Base-by-base conservation (phyloP, 2,888 invertebrate genomes). In the Dynastes tityus region DNA sequence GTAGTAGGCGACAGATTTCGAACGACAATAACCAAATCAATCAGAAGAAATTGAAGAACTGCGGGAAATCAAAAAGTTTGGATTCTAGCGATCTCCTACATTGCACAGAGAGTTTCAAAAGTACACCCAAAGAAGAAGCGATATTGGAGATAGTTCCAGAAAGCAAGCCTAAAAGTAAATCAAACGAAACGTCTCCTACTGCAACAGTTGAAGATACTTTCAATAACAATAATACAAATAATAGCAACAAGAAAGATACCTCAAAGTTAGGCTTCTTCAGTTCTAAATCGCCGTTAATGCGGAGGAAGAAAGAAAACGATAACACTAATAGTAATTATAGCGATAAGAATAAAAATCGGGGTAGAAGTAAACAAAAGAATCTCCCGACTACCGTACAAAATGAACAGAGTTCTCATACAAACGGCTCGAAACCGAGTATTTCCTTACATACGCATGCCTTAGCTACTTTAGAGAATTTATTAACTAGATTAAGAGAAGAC, bases 31-130 rank as follows among this genome's bases (percentile, higher is more conserved):
- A 83, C 80, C 55, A 80, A 81, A 40, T 82, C 86, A 82, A 87
- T 11, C 79, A 79, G 53, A 92, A 93, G 0, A 90, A 91, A 79
- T 88, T 95, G 64, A 92, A 92, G 79, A 92, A 92, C 82, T 94
- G 94, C 84, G 95, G 95, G 0, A 95, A 95, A 87, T 96, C 96
- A 0, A 94, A 94, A 83, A 96, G 96, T 84, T 90, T 97, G 58
- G 97, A 97, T 87, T 96, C 96, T 0, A 95, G 95, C 84, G 96
- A 96, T 86, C 90, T 96, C 83, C 91, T 94, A 67, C 91, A 92
- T 5, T 77, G 77, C 55, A 63, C 51, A n/a, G 77, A 68, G 49
- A 77, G 29, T 53, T 67, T 70, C 55, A 53, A 85, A 86, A 55
- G 87, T 87, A 75, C 86, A 86, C 81, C 86, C 87, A 82, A 86